Base-by-base conservation (phyloP, 2,888 invertebrate genomes). In the Leucoptera coffeella region DNA sequence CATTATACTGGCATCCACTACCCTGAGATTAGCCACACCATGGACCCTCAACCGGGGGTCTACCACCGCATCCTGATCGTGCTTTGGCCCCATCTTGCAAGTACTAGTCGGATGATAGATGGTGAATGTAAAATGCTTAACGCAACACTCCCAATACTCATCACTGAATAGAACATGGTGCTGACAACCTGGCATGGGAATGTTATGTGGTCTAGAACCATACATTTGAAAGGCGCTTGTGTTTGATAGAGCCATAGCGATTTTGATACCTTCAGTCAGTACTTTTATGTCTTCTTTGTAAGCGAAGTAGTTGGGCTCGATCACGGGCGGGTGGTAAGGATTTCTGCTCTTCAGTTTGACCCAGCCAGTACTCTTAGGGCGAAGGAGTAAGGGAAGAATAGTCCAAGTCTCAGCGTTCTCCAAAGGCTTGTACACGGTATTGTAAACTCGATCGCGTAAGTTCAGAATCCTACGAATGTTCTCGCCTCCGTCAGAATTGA, bases 261-360 rank as follows among this genome's bases (percentile, higher is more conserved):
- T 79, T 40, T 82, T 78, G n/a, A 90, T 87, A 1, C 89, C 91
- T 47, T 90, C 90, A 0, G 83, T 82, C 2, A 92, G 50, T 0
- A 83, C 77, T 36, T 80, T 71, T 9, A 91, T 72, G 41, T 96
- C 95, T 43, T 85, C 78, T 35, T 81, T 80, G 38, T 89, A 82
- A 0, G 88, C 80, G 45, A 96, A 85, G 50, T 96, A 96, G 50
- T 95, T 94, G 0, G 95, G 93, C 47, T 88, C 85, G 28, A 96
- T 84, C 9, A 84, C 78, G 0, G 94, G 95, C 33, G 86, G 79
- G 2, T 85, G 79, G 35, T 81, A 73, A 0, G 94, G 93, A 52
- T 94, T 85, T 19, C 73, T 75, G 25, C 85, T 87, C 36, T 79
- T 80, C 11, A 97, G 58, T 26, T 82, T 80, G n/a, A 97, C 67